phyloP scores from a whole-genome alignment of 2,888 invertebrate species.

The Chromoteleia sp. region DNA sequence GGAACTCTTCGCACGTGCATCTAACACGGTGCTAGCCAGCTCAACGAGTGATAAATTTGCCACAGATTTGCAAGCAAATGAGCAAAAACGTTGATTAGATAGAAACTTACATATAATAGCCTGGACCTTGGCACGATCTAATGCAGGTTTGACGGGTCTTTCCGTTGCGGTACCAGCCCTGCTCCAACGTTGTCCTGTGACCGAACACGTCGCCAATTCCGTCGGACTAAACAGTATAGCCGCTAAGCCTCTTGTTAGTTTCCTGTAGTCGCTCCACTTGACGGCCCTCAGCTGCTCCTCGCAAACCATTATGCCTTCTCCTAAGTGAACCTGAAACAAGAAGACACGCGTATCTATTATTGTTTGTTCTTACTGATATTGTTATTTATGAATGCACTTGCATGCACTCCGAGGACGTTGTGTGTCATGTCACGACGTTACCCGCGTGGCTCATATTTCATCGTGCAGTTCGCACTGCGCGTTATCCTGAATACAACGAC shows the following conservation, averaged over 20 bases:
- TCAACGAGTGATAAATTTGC: too few relatives aligned
- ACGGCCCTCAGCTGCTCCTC: conserved; percentile 90
- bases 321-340: conserved; percentile 88
- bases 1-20: too few relatives aligned
- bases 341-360: conserved; percentile 25
- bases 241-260: conserved; percentile 90
- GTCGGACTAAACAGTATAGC: conserved; percentile 91
- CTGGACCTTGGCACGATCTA: conserved; percentile 90
- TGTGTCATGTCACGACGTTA: conserved; percentile 16
- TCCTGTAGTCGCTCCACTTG: conserved; percentile 91
- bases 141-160: conserved; percentile 90
- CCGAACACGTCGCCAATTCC: conserved; percentile 90
- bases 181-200: conserved; percentile 91
- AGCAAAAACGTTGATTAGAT: too few relatives aligned
- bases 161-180: conserved; percentile 89
- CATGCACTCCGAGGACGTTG: neutral
- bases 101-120: conserved; percentile 89
- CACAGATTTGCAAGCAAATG: too few relatives aligned
- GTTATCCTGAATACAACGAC: too few relatives aligned
- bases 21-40: too few relatives aligned
- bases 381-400: conserved; percentile 50
- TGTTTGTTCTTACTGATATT: conserved; percentile 23
- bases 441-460: conserved; percentile 29
- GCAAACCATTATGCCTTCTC: conserved; percentile 90
- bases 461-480: neutral